Evolutionary conservation across 2,113 vertebrate genomes (phyloP).

Genomic region (Coryphaenoides rupestris): DNA sequence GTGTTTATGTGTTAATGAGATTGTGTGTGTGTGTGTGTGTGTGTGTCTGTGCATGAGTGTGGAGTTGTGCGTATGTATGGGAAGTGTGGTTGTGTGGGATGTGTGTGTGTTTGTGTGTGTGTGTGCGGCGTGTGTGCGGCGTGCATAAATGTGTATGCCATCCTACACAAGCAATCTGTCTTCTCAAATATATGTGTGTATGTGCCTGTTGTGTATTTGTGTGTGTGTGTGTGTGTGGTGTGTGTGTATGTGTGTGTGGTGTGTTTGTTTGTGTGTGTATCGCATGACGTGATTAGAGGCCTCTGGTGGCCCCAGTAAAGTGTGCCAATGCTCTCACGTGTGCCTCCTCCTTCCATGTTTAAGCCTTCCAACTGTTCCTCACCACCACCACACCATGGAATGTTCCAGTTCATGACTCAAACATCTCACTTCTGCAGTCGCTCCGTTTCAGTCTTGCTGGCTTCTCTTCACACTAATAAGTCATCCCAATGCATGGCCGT

Average conservation of each 20-base stretch:
- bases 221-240: neutral
- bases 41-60: too few species aligned
- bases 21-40: too few species aligned
- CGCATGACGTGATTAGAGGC: slow-evolving; percentile 40
- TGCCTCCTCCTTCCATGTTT: neutral
- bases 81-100: neutral
- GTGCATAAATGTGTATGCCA: too few species aligned
- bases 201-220: neutral
- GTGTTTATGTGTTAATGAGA: too few species aligned
- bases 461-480: slow-evolving; percentile 27
- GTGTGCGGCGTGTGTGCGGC: too few species aligned
- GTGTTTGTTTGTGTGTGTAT: slow-evolving; percentile 26
- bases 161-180: too few species aligned
- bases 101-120: neutral
- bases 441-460: slow-evolving; percentile 47
- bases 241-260: neutral
- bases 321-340: slow-evolving; percentile 30
- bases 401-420: slow-evolving; percentile 70
- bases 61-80: neutral
- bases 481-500: neutral
- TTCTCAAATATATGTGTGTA: too few species aligned
- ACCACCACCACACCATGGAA: slow-evolving; percentile 40
- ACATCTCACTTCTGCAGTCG: slow-evolving; percentile 62
- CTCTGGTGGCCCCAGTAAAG: slow-evolving; percentile 41
- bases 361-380: slow-evolving; percentile 69